Evolutionary conservation across 2,888 invertebrate genomes (phyloP).

Genomic region (Lasioglossum villosulum): DNA sequence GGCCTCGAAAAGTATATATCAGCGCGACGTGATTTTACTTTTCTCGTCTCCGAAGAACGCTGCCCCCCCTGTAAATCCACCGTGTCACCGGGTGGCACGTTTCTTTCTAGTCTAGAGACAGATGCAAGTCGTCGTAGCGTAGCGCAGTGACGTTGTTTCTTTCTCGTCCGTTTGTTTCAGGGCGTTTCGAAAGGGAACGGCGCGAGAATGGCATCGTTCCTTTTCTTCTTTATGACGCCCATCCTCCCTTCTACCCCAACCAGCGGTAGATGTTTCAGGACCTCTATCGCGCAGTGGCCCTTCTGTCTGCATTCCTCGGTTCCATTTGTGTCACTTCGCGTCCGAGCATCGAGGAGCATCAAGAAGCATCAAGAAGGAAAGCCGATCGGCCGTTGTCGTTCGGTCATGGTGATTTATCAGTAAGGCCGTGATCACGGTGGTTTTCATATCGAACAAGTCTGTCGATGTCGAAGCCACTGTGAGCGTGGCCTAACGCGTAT

Average conservation of each 20-base stretch:
- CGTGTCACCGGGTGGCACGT: conserved; percentile 69
- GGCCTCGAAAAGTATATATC: neutral
- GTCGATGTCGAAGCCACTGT: no score
- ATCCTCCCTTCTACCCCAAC: neutral
- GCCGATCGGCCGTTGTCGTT: conserved; percentile 2
- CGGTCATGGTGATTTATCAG: neutral
- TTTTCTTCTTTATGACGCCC: neutral
- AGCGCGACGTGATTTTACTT: conserved; percentile 26
- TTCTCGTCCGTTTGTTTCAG: conserved; percentile 54
- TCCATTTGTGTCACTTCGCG: neutral
- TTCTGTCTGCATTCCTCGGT: conserved; percentile 8
- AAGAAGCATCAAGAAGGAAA: neutral
- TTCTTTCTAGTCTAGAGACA: conserved; percentile 82
- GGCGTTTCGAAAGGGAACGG: conserved; percentile 22
- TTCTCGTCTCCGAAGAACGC: conserved; percentile 41
- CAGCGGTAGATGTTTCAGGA: neutral
- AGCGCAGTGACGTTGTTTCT: conserved; percentile 61
- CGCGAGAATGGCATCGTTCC: conserved; percentile 21
- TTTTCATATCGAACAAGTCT: no score
- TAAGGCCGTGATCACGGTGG: no score
- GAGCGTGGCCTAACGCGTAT: neutral
- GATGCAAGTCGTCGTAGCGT: conserved; percentile 73
- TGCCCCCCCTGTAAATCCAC: conserved; percentile 51
- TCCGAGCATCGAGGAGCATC: neutral
- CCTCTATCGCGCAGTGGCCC: neutral